Evolutionary conservation across 1,140 invertebrate genomes (phyloP), one percentile per base, ranked within the genome.

Genomic region (Acyrthosiphon pisum): DNA sequence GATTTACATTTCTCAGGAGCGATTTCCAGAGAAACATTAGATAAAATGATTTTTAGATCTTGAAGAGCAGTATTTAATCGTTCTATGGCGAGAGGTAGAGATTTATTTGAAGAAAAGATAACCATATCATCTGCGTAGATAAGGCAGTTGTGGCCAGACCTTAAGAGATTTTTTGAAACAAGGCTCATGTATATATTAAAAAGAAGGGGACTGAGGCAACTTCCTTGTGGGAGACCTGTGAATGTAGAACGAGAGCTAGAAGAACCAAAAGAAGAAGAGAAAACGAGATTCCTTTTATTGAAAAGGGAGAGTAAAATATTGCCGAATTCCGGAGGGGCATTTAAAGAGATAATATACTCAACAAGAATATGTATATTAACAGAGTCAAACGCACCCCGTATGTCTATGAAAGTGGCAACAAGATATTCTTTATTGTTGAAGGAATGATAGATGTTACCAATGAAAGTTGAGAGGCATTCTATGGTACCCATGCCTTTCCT

Each of bases 181-280:
- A 90, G 14, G 37, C n/a, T 56, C 88, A 90, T 90, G 20, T 53
- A 90, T 14, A 53, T n/a, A 90, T 90, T 90, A 56, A 90, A 90
- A 9, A 90, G 88, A 22, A 90, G 18, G 0, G n/a, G 88, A 44
- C 88, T 90, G 23, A 90, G 88, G 50, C 46, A 56, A 23, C 88
- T 56, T 18, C 46, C 88, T 90, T 53, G 88, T 23, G 88, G 50
- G 22, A 90, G 88, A 50, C 50, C 88, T 18, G 88, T 18, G 6
- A 90, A 90, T 11, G 88, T 90, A 53, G 88, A 35, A 37, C 48
- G 50, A 22, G 88, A 8, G 22, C 35, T 26, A 53, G 48, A 53
- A 46, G 48, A 89, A 53, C 46, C 46, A 23, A 50, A 89, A 6
- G 46, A 30, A 37, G 30, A 89, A 26, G 48, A 35, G 48, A 53